Percentiles rank a stretch among this genome's conserved stretches.
phyloP scores from a whole-genome alignment of 2,113 vertebrate genomes.

The Archilochus colubris region DNA sequence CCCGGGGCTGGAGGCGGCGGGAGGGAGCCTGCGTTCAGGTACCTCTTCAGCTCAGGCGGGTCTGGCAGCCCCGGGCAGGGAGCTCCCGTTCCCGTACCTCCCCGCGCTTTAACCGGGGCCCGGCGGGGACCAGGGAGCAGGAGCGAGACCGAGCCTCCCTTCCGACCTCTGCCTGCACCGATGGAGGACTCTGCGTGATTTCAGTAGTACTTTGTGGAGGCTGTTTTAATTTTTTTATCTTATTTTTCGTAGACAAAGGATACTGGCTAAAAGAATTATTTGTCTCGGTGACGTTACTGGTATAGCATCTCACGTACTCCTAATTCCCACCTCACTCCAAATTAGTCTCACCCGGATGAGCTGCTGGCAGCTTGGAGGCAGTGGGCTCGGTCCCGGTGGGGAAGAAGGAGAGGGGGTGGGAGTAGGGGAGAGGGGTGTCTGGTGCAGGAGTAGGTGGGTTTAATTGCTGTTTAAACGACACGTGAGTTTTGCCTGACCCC shows the following conservation, averaged over 20 bases:
- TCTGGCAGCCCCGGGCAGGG: background rate
- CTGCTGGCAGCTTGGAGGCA: background rate
- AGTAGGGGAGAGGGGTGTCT: no score
- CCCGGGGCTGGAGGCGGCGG: background rate
- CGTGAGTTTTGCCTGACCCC: no score
- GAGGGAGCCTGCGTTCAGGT: background rate
- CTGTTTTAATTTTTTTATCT: no score
- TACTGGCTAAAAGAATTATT: fast-evolving
- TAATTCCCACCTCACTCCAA: no score
- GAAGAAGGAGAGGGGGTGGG: no score
- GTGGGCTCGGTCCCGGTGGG: no score
- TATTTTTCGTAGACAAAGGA: background rate
- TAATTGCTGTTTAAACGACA: background rate
- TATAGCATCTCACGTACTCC: background rate
- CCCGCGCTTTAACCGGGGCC: background rate
- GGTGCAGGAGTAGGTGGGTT: no score
- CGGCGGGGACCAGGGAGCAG: no score
- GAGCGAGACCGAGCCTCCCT: fast-evolving
- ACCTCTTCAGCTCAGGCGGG: background rate
- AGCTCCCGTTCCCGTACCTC: no score
- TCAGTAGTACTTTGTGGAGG: fast-evolving
- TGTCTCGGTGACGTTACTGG: background rate
- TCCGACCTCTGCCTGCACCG: background rate
- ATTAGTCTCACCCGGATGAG: background rate
- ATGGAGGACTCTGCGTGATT: background rate